phyloP scores from a whole-genome alignment of 2,888 invertebrate species.

The Phymatocera aterrima region DNA sequence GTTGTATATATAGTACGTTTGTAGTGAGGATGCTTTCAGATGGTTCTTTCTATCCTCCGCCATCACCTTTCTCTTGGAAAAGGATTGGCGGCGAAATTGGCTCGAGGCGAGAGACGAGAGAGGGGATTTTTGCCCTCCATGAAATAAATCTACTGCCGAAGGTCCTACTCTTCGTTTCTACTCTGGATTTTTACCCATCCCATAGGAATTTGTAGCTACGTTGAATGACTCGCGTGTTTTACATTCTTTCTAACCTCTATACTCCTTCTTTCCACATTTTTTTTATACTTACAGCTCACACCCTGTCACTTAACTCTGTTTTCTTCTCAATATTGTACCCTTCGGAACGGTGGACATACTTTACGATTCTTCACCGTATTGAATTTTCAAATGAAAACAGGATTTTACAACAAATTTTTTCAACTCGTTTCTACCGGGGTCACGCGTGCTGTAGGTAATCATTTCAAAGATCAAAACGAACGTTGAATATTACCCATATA shows the following conservation, averaged over 20 bases:
- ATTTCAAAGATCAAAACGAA: no score
- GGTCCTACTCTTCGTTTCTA: neutral
- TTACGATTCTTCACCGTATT: neutral
- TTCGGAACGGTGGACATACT: neutral
- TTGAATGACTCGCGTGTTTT: slow-evolving; percentile 11
- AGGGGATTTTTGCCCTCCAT: slow-evolving; percentile 6
- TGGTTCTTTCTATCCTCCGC: slow-evolving; percentile 7
- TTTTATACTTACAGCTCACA: neutral
- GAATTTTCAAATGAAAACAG: neutral
- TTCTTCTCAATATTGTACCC: neutral
- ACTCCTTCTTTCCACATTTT: neutral
- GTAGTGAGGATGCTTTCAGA: neutral
- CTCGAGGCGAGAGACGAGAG: slow-evolving; percentile 17
- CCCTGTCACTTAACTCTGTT: neutral
- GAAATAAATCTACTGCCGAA: slow-evolving; percentile 33
- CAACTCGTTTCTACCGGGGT: no score
- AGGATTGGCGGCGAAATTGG: slow-evolving; percentile 38
- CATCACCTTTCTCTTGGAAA: slow-evolving; percentile 10
- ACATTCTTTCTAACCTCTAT: neutral
- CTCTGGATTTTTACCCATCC: no score
- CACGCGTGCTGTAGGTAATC: no score
- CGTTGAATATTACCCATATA: no score
- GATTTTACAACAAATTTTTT: no score
- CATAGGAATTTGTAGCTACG: neutral
- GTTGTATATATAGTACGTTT: no score